Conservation (phyloP, 1,140 invertebrate genomes). For the Cherax destructor region DNA sequence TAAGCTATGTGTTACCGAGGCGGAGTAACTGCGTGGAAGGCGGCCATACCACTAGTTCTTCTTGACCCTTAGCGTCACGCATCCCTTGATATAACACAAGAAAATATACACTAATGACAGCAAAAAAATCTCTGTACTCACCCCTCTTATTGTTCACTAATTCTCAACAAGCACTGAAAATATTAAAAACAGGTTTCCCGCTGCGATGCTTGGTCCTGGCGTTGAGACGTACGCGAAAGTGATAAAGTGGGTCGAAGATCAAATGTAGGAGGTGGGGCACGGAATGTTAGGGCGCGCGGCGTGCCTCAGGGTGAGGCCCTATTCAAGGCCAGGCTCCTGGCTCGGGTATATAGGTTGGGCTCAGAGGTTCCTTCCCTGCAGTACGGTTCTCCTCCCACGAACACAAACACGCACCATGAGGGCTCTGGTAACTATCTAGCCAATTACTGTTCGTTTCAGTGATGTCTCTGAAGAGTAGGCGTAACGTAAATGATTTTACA, state of each 20-base stretch:
- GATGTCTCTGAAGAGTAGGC: too few species aligned
- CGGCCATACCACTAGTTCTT: neutral
- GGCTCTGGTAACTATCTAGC: slow-evolving; percentile 25
- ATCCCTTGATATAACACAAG: neutral
- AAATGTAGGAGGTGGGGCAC: neutral
- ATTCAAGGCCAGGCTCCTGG: neutral
- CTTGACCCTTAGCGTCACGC: neutral
- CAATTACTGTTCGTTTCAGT: neutral
- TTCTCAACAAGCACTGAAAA: neutral
- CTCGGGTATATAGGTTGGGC: slow-evolving; percentile 3
- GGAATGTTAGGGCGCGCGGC: neutral
- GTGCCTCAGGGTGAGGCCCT: neutral
- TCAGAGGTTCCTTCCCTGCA: neutral
- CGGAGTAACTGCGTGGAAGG: neutral
- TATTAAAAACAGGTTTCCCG: too few species aligned
- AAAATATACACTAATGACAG: neutral
- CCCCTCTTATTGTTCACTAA: neutral
- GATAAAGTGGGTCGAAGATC: neutral
- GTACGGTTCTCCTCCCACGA: slow-evolving; percentile 1
- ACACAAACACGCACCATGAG: slow-evolving; percentile 17
- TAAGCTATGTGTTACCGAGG: neutral
- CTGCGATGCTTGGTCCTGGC: neutral
- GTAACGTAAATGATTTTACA: too few species aligned
- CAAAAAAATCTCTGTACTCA: neutral
- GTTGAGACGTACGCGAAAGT: neutral